Evolutionary conservation across 2,888 invertebrate species (phyloP).

Genomic region (Pachycephus smyrnensis): DNA sequence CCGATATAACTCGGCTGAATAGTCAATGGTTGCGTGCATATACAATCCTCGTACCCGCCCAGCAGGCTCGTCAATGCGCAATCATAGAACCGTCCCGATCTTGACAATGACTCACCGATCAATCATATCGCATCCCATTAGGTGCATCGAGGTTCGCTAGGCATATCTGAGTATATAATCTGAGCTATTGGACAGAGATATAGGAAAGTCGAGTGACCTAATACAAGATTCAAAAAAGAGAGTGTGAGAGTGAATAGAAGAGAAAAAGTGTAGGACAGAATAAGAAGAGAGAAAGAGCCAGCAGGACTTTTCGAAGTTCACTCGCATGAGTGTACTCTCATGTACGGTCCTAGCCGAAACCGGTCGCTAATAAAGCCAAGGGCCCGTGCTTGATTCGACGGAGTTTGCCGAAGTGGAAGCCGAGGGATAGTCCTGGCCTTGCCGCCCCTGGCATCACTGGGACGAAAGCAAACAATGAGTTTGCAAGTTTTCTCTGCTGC

Average conservation of each 20-base stretch:
- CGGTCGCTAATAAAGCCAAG: not conserved
- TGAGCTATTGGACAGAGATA: constrained; percentile 13
- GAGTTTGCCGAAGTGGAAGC: not conserved
- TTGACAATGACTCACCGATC: too few species aligned
- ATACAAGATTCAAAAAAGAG: not conserved
- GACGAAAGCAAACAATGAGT: not conserved
- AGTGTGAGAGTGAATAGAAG: constrained; percentile 20
- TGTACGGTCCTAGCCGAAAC: not conserved
- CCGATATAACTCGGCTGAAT: not conserved
- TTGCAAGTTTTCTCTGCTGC: not conserved
- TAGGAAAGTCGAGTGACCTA: not conserved
- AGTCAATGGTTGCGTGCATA: not conserved
- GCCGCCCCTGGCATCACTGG: not conserved
- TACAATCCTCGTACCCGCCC: not conserved
- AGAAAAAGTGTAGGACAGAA: constrained; percentile 25
- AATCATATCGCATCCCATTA: not conserved
- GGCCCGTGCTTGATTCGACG: not conserved
- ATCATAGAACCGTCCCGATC: not conserved
- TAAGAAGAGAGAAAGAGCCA: constrained; percentile 19
- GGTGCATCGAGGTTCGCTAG: not conserved
- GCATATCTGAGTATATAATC: not conserved
- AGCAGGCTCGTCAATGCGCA: not conserved
- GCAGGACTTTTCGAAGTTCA: not conserved
- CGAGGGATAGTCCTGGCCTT: not conserved
- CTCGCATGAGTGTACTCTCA: constrained; percentile 7